phyloP scores from a whole-genome alignment of 2,888 invertebrate species.

The Heterodera filipjevi region DNA sequence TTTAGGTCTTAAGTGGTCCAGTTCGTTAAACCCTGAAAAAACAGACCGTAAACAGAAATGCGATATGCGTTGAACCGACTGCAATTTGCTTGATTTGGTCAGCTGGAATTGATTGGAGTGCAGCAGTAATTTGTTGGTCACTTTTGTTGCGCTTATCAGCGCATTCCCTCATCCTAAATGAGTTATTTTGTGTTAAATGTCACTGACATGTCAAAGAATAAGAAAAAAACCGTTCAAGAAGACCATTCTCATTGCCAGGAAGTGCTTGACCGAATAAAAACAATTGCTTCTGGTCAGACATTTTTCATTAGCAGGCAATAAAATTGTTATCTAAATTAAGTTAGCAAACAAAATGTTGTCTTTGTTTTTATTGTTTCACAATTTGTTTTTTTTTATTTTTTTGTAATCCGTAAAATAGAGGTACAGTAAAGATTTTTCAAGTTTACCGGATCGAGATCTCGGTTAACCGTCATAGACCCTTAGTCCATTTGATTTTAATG shows the following conservation, averaged over 20 bases:
- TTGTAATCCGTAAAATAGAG: no score
- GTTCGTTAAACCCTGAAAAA: neutral
- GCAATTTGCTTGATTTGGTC: constrained; percentile 49
- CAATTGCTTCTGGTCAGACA: constrained; percentile 25
- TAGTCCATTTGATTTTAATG: no score
- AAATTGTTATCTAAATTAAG: no score
- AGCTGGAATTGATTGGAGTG: constrained; percentile 38
- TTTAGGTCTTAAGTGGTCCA: neutral
- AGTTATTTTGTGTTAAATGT: neutral
- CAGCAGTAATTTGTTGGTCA: constrained; percentile 33
- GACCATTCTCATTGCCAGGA: constrained; percentile 42
- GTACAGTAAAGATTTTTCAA: no score
- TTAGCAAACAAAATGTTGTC: no score
- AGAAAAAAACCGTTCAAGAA: constrained; percentile 42
- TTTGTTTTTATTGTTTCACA: no score
- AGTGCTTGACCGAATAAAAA: constrained; percentile 47
- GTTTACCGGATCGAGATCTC: no score
- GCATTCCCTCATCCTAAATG: constrained; percentile 45
- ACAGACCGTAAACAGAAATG: constrained; percentile 47
- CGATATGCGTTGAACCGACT: constrained; percentile 52
- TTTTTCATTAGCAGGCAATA: neutral
- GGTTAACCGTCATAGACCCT: no score
- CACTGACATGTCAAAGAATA: neutral
- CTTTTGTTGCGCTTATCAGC: constrained; percentile 43
- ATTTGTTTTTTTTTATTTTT: no score